Percentiles rank a stretch among this genome's conserved stretches.
Conservation (phyloP, 1,140 invertebrate species). For the Vollenhovia emeryi region DNA sequence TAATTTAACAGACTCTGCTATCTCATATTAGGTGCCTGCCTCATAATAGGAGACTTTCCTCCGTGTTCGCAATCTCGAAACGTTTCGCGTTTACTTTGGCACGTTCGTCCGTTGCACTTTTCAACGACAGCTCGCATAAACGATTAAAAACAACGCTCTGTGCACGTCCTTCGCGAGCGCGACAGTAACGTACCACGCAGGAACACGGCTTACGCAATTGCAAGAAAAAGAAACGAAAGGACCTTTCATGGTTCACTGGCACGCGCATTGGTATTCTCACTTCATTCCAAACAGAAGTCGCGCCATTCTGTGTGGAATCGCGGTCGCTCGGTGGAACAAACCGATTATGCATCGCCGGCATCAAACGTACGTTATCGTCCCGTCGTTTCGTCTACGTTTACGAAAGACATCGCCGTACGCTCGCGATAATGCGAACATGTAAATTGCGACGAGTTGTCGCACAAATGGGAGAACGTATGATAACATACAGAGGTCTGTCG, state of each 20-base stretch:
- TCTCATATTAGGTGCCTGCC: too few relatives aligned
- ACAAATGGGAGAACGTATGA: slow-evolving; percentile 25
- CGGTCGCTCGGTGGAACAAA: slow-evolving; percentile 25
- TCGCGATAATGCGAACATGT: slow-evolving; percentile 9
- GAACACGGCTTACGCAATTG: slow-evolving; percentile 51
- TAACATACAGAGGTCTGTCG: background rate
- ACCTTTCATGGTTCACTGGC: slow-evolving; percentile 69
- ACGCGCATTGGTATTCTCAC: slow-evolving; percentile 49
- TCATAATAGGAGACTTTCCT: too few relatives aligned
- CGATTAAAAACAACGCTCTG: slow-evolving; percentile 18
- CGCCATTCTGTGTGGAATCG: slow-evolving; percentile 38
- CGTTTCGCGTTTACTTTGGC: background rate
- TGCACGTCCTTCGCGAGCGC: background rate
- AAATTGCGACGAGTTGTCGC: slow-evolving; percentile 22
- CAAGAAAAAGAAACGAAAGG: slow-evolving; percentile 63
- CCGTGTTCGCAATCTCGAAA: background rate
- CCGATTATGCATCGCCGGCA: slow-evolving; percentile 26
- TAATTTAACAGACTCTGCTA: too few relatives aligned
- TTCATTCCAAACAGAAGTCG: slow-evolving; percentile 46
- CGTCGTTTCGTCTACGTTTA: slow-evolving; percentile 7
- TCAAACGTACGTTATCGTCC: background rate
- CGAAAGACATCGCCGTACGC: slow-evolving; percentile 5
- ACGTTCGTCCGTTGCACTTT: background rate
- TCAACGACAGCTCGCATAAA: background rate
- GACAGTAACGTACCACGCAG: slow-evolving; percentile 40